Evolutionary conservation across 2,113 vertebrate genomes (phyloP), one percentile per base, ranked within the genome.

Genomic region (Rhynchomys soricoides): DNA sequence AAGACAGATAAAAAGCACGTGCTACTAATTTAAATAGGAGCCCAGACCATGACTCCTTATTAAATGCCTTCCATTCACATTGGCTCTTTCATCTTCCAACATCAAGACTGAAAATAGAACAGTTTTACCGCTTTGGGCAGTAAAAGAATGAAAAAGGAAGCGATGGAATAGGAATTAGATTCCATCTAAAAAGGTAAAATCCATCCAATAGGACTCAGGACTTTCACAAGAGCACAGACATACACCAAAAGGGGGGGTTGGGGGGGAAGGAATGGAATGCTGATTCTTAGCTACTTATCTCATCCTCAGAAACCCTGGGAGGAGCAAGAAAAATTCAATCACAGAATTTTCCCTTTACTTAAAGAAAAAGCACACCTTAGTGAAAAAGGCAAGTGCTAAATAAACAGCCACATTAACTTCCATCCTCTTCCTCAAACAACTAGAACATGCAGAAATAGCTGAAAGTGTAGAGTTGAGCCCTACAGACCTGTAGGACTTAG

Each of bases 31-130:
- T 93, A 87, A 91, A 78, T 73, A 59, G 40, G 83, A 86, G 73
- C 85, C 78, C 94, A 96, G 91, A 95, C 90, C 91, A 68, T 3
- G 64, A 90, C 83, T 95, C 40, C 93, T 89, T 79, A 97, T 66
- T 82, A 95, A 95, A 96, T 89, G 94, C 93, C 90, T 97, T 96
- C 94, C 89, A 37, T 75, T 87, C 93, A 91, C 52, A 15, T 43
- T 83, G 90, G 68, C 74, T 68, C 95, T 95, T 95, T 86, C 66
- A 96, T 92, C 96, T 68, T 96, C 77, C 91, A 93, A 78, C 93
- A 96, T 95, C 95, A 96, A 71, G 91, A 50, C 93, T 66, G 31
- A 95, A 96, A 97, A 95, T 26, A 94, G 91, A 96, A 91, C 37
- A 62, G 64, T 24, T 71, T 74, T 31, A 57, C 17, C 21, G 74